Base-by-base conservation (phyloP, 2,888 invertebrate species). In the Microctonus brassicae region DNA sequence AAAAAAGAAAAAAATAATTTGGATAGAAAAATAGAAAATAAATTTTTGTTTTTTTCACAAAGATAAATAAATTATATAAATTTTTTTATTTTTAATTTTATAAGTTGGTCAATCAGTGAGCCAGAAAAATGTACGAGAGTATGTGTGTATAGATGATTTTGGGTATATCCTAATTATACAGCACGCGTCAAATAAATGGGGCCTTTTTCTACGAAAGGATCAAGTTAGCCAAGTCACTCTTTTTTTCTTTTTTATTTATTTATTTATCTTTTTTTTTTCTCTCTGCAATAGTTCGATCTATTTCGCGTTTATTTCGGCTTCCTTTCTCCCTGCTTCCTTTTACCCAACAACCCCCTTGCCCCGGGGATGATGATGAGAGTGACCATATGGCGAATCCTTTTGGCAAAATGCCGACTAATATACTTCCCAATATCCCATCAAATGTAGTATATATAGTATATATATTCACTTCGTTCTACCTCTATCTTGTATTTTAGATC, bases 311-410 rank as follows among this genome's bases (percentile, higher is more conserved):
- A 20, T 47, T 47, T 47, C 17, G 17, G 13, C 5, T n/a, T 22
- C 20, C 17, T 64, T n/a, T n/a, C 17, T 22, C 39, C 29, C n/a
- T 47, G 3, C 9, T 20, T 17, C 39, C n/a, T 47, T 47, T 20
- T 17, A 39, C 11, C 39, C 39, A 39, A n/a, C 39, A 39, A 39
- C 17, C 20, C 47, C 17, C 47, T 47, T 20, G 7, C n/a, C 5
- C 47, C 47, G 9, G 47, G 47, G 47, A 47, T 47, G 47, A 39
- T 39, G 39, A 47, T 47, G 47, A 47, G 73, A 80, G 74, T 70
- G 77, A 79, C 86, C 86, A 86, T 86, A 86, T 86, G 86, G 86
- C 84, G 84, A 86, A 86, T 85, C 83, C 84, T 86, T 47, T 85
- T 84, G 77, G 78, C 81, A 77, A 26, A 34, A 39, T 62, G 42